Conservation (phyloP, 2,797 vertebrate species). For the Eulemur rubriventer region DNA sequence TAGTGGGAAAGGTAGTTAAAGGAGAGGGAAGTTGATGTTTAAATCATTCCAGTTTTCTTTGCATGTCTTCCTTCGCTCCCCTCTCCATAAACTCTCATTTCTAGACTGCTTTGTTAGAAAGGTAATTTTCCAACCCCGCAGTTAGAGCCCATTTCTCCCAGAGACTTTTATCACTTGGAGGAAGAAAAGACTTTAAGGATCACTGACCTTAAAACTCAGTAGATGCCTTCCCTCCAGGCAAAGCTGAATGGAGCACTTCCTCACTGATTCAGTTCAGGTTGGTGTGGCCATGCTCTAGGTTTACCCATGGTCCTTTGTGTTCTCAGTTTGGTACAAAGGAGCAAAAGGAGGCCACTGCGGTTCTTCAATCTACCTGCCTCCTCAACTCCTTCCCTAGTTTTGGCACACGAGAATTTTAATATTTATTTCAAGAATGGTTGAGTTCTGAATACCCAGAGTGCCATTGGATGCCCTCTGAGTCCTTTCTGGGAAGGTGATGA, state of each 20-base stretch:
- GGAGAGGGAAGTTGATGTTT: not conserved
- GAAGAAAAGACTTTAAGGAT: not conserved
- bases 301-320: not conserved
- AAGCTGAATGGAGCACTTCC: not conserved
- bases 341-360: not conserved
- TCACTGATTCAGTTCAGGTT: not conserved
- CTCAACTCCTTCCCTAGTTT: not conserved
- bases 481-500: not conserved
- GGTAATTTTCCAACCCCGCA: not conserved
- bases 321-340: not conserved
- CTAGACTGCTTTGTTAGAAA: not conserved
- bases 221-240: not conserved
- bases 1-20: not conserved
- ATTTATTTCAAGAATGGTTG: not conserved
- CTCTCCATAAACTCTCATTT: not conserved
- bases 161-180: not conserved
- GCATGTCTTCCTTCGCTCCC: not conserved
- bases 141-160: not conserved
- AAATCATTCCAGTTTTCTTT: not conserved
- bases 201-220: constrained; percentile 11
- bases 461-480: not conserved
- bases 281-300: not conserved
- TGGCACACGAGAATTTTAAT: not conserved
- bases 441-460: not conserved
- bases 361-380: not conserved